These are phyloP conservation scores for Caenorhabditis inopinata DNA, from an alignment of 1,140 invertebrate genomes.

Conservation along the genomic window DNA sequence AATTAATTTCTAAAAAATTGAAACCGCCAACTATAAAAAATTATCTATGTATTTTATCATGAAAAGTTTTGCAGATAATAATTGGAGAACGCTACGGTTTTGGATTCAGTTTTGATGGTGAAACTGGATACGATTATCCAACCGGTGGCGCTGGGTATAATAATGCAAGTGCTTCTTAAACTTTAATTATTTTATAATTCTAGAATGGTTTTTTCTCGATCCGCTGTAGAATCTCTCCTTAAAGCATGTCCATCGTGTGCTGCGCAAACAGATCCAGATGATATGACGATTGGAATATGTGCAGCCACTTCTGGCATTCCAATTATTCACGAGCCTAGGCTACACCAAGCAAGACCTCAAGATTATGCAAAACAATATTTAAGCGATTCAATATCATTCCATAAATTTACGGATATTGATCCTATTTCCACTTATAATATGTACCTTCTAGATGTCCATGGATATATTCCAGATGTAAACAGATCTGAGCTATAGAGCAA, in stretches of 20 bases:
- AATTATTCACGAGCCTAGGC: background rate
- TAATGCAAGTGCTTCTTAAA: background rate
- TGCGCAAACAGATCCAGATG: constrained; percentile 24
- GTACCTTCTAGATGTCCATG: background rate
- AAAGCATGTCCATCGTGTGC: constrained; percentile 16
- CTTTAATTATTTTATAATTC: background rate
- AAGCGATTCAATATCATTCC: constrained; percentile 18
- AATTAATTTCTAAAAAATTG: too few relatives aligned
- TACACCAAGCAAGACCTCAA: constrained; percentile 30
- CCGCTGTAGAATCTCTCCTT: constrained; percentile 1
- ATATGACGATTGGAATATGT: constrained; percentile 38
- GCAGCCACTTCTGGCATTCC: background rate
- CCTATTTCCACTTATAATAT: background rate
- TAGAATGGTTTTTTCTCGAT: constrained; percentile 35
- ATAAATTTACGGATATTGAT: constrained; percentile 37
- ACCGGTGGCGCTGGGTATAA: constrained; percentile 37
- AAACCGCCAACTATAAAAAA: too few relatives aligned
- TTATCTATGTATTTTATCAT: too few relatives aligned
- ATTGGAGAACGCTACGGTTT: constrained; percentile 43
- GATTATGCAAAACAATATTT: constrained; percentile 34
- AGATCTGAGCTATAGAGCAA: too few relatives aligned
- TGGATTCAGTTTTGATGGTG: background rate
- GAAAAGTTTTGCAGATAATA: constrained; percentile 13
- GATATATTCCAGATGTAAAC: too few relatives aligned
- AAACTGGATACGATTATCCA: constrained; percentile 27